Base-by-base conservation (phyloP, 2,113 vertebrate genomes). In the Neolamprologus sp. region DNA sequence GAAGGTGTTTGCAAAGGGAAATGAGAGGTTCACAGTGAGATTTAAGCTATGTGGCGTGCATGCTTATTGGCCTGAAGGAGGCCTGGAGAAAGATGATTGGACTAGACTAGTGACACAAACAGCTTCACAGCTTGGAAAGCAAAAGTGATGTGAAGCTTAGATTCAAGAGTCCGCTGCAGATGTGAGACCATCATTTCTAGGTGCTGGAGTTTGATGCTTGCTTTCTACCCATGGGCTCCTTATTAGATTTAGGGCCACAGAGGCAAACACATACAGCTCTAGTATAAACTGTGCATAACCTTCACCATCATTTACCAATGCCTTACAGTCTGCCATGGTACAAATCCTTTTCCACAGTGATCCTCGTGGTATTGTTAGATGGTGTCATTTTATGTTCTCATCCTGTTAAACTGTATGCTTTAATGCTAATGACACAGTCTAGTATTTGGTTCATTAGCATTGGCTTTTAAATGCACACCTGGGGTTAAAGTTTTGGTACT, bases 51-150 rank as follows among this genome's bases (percentile, higher is more conserved):
- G 58, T 33, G 16, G 58, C 0, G 4, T 33, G 16, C 4, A 63
- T 2, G 9, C 28, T 63, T 33, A 63, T 19, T 63, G 58, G 16
- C 28, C 17, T 19, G 28, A 63, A 63, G 28, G 16, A 33, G 16
- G 58, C 16, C 58, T 63, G 58, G 58, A 63, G 28, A 63, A 63
- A 63, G 0, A 11, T 33, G 28, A 63, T 63, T 19, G 28, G 58
- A 63, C 58, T 63, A 60, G 58, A 60, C 58, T 60, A 33, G 9
- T 60, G 28, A 19, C 58, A 63, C 58, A 63, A 63, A 63, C 28
- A 19, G 58, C 28, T 63, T 63, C 16, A 63, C 58, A 63, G 28
- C 28, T 33, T 63, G 28, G 28, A 35, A 35, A 63, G 16, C 58
- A 63, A 33, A 63, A 63, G 9, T 11, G 58, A 63, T 63, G 58